Conservation (phyloP, 2,888 invertebrate genomes). For the Lepidocyrtoides sp. region DNA sequence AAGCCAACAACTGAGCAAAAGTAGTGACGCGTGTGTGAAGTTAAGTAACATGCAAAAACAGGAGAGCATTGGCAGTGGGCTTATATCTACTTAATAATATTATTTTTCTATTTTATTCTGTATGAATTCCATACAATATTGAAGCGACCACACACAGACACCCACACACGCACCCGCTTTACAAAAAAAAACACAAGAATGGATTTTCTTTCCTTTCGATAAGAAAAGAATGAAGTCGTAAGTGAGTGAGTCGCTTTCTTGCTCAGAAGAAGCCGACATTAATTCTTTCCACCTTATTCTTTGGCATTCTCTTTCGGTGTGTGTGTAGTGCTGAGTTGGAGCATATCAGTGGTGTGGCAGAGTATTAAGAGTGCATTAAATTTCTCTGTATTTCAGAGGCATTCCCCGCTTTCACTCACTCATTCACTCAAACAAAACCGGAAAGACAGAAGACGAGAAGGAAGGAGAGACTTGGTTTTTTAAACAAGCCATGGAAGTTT, state of each 20-base stretch:
- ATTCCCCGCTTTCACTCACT: conserved; percentile 61
- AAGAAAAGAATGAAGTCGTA: conserved; percentile 23
- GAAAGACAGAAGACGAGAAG: conserved; percentile 45
- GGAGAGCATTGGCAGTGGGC: no score
- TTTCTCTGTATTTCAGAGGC: conserved; percentile 39
- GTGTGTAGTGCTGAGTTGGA: background rate
- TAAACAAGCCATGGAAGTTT: conserved; percentile 36
- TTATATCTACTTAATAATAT: conserved; percentile 15
- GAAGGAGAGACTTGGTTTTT: conserved; percentile 53
- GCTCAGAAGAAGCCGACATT: background rate
- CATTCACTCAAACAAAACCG: conserved; percentile 42
- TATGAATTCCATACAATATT: conserved; percentile 11
- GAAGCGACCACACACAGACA: background rate
- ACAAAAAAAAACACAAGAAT: background rate
- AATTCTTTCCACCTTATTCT: background rate
- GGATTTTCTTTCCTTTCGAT: background rate
- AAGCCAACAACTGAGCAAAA: conserved; percentile 12
- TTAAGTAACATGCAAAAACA: background rate
- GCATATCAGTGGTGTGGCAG: conserved; percentile 22
- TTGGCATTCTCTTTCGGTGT: background rate
- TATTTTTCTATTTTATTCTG: conserved; percentile 13
- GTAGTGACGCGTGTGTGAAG: conserved; percentile 28
- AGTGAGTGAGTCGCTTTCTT: background rate
- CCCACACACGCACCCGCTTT: background rate
- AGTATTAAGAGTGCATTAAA: conserved; percentile 67